These are phyloP conservation scores for Bugula neritina DNA, from an alignment of 2,888 invertebrate genomes.

Conservation along the genomic window DNA sequence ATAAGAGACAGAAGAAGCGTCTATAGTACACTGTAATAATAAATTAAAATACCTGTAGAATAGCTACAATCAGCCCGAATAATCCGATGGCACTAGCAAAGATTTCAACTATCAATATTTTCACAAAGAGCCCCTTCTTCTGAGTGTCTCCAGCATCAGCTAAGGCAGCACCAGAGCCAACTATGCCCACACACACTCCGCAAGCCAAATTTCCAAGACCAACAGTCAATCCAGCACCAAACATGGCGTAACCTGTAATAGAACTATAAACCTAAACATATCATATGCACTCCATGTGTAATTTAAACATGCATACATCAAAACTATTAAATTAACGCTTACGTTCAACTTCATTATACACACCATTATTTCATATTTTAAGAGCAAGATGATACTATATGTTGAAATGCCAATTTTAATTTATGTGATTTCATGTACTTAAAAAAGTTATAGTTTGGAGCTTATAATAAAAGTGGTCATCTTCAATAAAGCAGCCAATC, in stretches of 20 bases:
- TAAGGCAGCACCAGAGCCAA: constrained; percentile 92
- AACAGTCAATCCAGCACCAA: constrained; percentile 89
- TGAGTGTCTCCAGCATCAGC: constrained; percentile 76
- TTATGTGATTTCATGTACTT: no score
- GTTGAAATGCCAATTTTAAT: no score
- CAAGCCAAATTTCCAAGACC: constrained; percentile 94
- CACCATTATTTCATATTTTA: no score
- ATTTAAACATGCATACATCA: no score
- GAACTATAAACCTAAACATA: not conserved
- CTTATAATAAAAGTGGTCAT: no score
- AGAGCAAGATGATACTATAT: no score
- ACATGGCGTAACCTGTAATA: constrained; percentile 72
- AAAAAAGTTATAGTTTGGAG: no score
- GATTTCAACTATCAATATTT: constrained; percentile 96
- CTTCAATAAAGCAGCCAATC: no score
- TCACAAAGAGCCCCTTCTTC: constrained; percentile 89
- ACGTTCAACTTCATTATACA: no score
- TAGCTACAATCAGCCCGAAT: constrained; percentile 96
- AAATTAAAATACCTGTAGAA: constrained; percentile 54
- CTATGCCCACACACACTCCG: constrained; percentile 93
- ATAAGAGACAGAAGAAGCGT: no score
- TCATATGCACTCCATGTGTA: no score
- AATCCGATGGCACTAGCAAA: constrained; percentile 98
- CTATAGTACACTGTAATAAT: not conserved
- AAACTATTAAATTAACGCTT: no score